Evolutionary conservation across 2,113 vertebrate genomes (phyloP).

Genomic region (Takifugu bimaculatus): DNA sequence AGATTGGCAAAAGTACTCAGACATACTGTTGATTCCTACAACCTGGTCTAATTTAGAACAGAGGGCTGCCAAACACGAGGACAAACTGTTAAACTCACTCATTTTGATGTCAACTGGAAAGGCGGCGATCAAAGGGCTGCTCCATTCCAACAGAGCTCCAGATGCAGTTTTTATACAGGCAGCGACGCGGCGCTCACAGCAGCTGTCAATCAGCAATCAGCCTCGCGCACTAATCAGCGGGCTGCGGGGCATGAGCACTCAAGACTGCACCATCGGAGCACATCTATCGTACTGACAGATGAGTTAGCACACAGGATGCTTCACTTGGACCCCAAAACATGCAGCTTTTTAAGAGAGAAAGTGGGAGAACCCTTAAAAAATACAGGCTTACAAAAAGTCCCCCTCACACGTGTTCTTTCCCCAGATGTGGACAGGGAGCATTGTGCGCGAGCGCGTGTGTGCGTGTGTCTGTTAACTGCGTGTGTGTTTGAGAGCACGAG

Average conservation of each 20-base stretch:
- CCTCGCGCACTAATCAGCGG: slow-evolving; percentile 18
- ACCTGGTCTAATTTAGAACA: background rate
- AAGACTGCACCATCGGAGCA: background rate
- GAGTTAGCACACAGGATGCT: background rate
- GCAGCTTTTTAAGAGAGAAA: background rate
- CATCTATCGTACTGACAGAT: background rate
- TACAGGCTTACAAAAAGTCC: background rate
- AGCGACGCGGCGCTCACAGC: slow-evolving; percentile 20
- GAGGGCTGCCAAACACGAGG: background rate
- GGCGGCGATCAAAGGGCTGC: background rate
- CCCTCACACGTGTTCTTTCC: background rate
- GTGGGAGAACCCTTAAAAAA: slow-evolving; percentile 10
- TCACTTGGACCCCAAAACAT: background rate
- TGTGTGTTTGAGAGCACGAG: slow-evolving; percentile 15
- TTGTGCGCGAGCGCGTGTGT: background rate
- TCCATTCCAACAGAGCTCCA: background rate
- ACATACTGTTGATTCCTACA: background rate
- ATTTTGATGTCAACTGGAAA: slow-evolving; percentile 16
- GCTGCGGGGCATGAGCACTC: background rate
- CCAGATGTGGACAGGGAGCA: background rate
- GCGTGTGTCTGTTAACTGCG: background rate
- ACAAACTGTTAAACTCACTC: slow-evolving; percentile 14
- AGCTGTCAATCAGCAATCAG: slow-evolving; percentile 48
- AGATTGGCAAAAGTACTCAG: background rate
- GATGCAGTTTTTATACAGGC: slow-evolving; percentile 29